Percentiles rank a stretch among this genome's conserved stretches.
Conservation (phyloP, 2,113 vertebrate species). For the Hepsetus odoe region DNA sequence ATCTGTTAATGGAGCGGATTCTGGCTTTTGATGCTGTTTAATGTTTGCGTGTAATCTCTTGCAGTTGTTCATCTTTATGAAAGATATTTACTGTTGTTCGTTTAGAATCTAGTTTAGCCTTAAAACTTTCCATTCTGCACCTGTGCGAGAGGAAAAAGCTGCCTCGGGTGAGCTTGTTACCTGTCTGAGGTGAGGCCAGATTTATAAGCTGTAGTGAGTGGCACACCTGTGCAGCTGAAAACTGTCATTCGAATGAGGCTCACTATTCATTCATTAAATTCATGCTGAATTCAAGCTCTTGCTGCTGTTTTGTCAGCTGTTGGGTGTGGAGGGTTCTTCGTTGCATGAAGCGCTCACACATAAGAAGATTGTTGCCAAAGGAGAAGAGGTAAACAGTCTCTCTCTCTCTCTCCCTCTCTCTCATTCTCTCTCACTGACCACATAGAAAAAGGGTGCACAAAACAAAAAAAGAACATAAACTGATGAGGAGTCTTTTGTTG, state of each 20-base stretch:
- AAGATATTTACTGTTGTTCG: not conserved
- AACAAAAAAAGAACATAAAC: no score
- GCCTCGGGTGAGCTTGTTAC: not conserved
- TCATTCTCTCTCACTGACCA: not conserved
- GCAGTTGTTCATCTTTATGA: not conserved
- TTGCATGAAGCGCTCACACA: conserved; percentile 88
- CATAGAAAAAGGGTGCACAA: no score
- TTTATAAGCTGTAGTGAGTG: not conserved
- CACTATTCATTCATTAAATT: no score
- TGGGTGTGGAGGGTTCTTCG: conserved; percentile 81
- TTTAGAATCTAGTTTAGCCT: not conserved
- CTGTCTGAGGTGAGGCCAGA: conserved; percentile 8
- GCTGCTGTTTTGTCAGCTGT: conserved; percentile 78
- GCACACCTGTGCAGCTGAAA: not conserved
- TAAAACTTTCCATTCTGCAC: not conserved
- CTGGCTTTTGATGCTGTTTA: no score
- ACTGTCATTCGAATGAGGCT: no score
- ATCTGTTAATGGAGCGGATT: not conserved
- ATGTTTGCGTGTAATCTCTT: not conserved
- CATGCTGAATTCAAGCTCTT: conserved; percentile 17
- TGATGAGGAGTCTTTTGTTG: no score
- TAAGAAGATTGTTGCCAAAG: conserved; percentile 96
- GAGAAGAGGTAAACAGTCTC: conserved; percentile 84
- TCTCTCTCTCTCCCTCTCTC: conserved; percentile 36
- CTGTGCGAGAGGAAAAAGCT: not conserved